phyloP scores from a whole-genome alignment of 1,140 invertebrate genomes.

The Gryllus bimaculatus region DNA sequence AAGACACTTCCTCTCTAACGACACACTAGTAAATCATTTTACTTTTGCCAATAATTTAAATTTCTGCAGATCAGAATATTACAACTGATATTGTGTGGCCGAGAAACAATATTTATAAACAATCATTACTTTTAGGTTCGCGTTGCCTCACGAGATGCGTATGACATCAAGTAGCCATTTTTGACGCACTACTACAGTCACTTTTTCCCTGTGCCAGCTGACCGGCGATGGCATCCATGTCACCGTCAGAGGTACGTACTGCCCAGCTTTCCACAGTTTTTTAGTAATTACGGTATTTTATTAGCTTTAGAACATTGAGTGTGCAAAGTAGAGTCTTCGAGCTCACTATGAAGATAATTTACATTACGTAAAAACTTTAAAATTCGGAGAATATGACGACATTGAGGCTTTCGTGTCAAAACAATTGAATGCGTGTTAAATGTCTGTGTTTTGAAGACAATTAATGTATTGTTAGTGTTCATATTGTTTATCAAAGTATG shows the following conservation, averaged over 20 bases:
- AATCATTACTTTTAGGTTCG: too few species aligned
- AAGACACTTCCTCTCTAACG: too few species aligned
- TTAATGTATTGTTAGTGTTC: neutral
- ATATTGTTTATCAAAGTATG: neutral
- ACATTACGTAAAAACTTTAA: neutral
- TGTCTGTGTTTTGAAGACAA: neutral
- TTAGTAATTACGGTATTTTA: neutral
- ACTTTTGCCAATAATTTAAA: too few species aligned
- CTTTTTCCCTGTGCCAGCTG: constrained; percentile 17
- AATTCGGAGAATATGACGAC: neutral
- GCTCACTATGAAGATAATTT: neutral
- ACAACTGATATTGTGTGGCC: too few species aligned
- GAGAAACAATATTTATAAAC: too few species aligned
- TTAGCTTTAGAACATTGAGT: neutral
- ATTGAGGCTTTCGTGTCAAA: neutral
- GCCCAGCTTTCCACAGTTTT: neutral
- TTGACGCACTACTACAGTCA: constrained; percentile 1
- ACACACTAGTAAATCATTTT: too few species aligned
- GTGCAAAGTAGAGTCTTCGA: neutral
- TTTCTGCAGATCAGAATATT: too few species aligned
- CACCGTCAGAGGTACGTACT: constrained; percentile 19
- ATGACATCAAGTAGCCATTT: neutral
- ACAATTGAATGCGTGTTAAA: neutral
- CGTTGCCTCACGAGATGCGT: neutral
- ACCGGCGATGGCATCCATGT: constrained; percentile 20